Conservation (phyloP, 2,113 vertebrate species). For the Ardeotis arabs region DNA sequence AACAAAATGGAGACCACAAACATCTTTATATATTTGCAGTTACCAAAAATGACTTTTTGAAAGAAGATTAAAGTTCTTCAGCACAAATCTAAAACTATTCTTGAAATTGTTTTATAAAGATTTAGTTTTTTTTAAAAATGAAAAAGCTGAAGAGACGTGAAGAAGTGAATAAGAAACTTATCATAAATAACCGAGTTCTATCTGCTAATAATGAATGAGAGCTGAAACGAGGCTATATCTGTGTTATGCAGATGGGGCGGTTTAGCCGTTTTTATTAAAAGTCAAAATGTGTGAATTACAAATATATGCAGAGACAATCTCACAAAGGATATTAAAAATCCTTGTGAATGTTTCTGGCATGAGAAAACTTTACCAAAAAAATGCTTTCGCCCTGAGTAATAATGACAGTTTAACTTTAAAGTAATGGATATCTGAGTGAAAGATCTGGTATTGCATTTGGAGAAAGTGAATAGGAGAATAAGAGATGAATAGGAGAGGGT, state of each 20-base stretch:
- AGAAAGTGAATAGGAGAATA: not conserved
- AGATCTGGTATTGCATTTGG: not conserved
- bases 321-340: slow-evolving; percentile 66
- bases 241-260: slow-evolving; percentile 33
- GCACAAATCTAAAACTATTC: not conserved
- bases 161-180: not conserved
- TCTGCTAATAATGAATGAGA: slow-evolving; percentile 36
- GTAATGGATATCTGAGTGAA: slow-evolving; percentile 6
- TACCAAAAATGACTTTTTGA: not conserved
- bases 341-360: slow-evolving; percentile 23
- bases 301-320: slow-evolving; percentile 45
- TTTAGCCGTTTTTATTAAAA: slow-evolving; percentile 66
- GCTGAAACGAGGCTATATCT: slow-evolving; percentile 1
- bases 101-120: not conserved
- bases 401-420: not conserved
- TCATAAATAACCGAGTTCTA: slow-evolving; percentile 26
- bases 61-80: not conserved
- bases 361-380: not conserved
- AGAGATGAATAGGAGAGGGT: not conserved
- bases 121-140: not conserved
- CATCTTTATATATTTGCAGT: not conserved
- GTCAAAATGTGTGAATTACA: slow-evolving; percentile 33
- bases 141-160: not conserved
- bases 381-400: not conserved
- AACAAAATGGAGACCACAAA: not conserved